Evolutionary conservation across 2,888 invertebrate species (phyloP).

Genomic region (Alitta virens): DNA sequence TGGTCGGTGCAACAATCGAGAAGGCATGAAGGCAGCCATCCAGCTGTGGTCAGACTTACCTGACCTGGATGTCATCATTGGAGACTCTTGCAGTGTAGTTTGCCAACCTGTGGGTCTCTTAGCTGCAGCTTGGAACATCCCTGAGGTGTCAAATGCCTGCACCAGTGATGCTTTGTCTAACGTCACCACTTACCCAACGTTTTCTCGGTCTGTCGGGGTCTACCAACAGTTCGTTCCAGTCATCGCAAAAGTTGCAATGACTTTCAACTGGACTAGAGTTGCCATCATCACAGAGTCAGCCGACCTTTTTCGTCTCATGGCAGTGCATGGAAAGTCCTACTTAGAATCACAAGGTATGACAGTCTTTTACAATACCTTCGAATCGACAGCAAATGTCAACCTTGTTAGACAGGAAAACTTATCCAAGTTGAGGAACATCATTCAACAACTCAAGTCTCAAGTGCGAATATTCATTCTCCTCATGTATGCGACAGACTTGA

Average conservation of each 20-base stretch:
- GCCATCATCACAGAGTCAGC: background rate
- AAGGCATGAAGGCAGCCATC: background rate
- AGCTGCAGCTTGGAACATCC: background rate
- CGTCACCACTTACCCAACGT: background rate
- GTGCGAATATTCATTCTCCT: background rate
- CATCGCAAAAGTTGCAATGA: background rate
- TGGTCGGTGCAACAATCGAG: background rate
- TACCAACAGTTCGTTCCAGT: background rate
- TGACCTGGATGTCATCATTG: background rate
- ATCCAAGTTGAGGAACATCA: background rate
- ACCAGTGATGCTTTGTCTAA: background rate
- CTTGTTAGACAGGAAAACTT: background rate
- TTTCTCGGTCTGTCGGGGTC: background rate
- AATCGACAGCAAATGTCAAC: background rate
- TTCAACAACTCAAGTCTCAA: background rate
- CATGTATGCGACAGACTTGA: background rate
- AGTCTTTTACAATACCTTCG: background rate
- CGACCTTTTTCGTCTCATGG: background rate
- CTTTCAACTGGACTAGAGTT: background rate
- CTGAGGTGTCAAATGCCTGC: background rate
- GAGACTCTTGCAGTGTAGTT: background rate
- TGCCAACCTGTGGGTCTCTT: slow-evolving; percentile 1
- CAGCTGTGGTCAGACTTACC: background rate
- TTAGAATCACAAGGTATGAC: background rate
- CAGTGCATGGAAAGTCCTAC: background rate